Evolutionary conservation across 2,797 vertebrate genomes (phyloP).

Genomic region (Lithobates pipiens): DNA sequence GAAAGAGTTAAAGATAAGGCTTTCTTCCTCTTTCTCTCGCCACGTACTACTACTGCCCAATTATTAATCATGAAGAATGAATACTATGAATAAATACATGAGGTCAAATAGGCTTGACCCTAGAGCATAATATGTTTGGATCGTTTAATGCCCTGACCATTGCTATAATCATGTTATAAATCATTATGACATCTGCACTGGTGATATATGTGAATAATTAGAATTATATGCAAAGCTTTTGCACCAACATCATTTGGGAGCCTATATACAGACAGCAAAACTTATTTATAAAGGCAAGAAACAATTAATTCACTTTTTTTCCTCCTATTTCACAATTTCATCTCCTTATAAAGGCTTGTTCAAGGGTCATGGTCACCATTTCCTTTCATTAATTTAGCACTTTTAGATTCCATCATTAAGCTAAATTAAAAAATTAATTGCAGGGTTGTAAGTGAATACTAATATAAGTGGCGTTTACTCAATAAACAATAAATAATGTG

Average conservation of each 20-base stretch:
- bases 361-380: neutral
- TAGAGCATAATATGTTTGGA: neutral
- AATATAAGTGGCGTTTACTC: too few species aligned
- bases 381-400: neutral
- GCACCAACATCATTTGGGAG: neutral
- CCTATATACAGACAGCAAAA: neutral
- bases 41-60: too few species aligned
- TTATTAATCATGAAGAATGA: too few species aligned
- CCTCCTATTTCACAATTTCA: too few species aligned
- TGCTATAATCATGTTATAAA: conserved; percentile 32
- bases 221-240: neutral
- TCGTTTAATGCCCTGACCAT: conserved; percentile 4
- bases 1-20: neutral
- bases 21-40: neutral
- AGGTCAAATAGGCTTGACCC: neutral
- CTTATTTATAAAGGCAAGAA: neutral
- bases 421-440: too few species aligned
- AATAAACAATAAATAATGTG: too few species aligned
- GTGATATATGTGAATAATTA: conserved; percentile 4
- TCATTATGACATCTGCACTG: conserved; percentile 12
- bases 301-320: too few species aligned
- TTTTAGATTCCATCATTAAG: too few species aligned
- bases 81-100: too few species aligned
- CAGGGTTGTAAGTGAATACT: too few species aligned
- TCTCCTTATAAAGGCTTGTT: too few species aligned